A percentile compares a stretch with the other conserved stretches of the same genome.
Conservation (phyloP, 2,113 vertebrate species). For the Catharus fuscescens region DNA sequence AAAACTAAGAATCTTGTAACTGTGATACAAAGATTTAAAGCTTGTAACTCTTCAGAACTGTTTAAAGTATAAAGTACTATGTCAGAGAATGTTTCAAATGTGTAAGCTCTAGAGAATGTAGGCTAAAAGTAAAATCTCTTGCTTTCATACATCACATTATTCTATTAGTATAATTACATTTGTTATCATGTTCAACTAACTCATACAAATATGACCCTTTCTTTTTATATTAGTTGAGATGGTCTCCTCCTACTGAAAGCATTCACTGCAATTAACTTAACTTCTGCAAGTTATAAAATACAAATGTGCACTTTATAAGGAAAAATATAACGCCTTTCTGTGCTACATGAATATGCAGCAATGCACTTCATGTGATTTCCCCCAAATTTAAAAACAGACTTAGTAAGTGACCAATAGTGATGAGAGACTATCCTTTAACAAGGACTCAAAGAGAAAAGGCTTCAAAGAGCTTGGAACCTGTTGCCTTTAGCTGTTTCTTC, state of each 20-base stretch:
- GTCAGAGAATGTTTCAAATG: background rate
- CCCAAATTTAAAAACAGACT: background rate
- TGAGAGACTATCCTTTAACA: background rate
- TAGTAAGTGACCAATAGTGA: background rate
- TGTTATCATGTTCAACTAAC: background rate
- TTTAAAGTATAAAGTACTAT: background rate
- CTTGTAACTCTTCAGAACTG: background rate
- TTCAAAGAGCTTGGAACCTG: constrained; percentile 45
- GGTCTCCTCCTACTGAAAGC: background rate
- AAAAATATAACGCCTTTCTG: background rate
- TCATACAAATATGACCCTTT: background rate
- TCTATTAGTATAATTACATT: background rate
- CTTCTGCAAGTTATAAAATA: background rate
- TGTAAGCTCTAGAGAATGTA: background rate
- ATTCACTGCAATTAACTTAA: constrained; percentile 11
- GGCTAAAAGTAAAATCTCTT: background rate
- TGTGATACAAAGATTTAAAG: background rate
- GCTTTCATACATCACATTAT: background rate
- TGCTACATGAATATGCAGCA: background rate
- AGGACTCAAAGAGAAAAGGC: background rate
- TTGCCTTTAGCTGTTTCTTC: constrained; percentile 46
- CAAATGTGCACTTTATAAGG: background rate
- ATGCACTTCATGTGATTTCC: background rate
- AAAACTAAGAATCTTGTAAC: background rate
- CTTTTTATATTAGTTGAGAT: background rate